Base-by-base conservation (phyloP, 2,888 invertebrate species). In the Oasisia sp. region DNA sequence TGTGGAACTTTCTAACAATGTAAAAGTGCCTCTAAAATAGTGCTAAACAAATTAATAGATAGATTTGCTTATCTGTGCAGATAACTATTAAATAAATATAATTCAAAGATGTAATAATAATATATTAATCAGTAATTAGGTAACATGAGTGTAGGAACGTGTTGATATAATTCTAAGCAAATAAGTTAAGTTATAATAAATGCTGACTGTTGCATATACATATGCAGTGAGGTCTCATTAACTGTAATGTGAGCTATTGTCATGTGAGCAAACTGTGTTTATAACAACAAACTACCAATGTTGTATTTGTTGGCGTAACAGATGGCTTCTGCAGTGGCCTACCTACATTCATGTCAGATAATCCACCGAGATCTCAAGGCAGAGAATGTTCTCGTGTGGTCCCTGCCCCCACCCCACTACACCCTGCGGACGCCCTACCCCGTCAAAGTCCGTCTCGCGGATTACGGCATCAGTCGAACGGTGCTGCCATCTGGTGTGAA, bases 341-440 rank as follows among this genome's bases (percentile, higher is more conserved):
- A 99, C 96, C 97, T 99, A 44, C 99, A 99, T 97, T 98, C 98
- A 14, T 97, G 98, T 93, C 97, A 98, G 93, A 98, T 99, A 89
- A 98, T 99, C 94, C 99, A 99, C 96, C 97, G 97, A 90, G 98
- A 99, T 96, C 97, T 99, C 19, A 98, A 99, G 97, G 98, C 99
- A 0, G 99, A 99, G 96, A 99, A 99, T 97, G 99, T 99, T 90
- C 97, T 99, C 4, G 99, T 99, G n/a, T 99, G 99, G 99, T 97
- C 98, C 94, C 97, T 99, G 97, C 99, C 99, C 0, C 97, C 97
- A 38, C 98, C 99, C 95, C 97, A 97, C 93, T 97, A 91, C 45
- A n/a, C 92, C 27, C 91, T 56, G 14, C 93, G 92, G 50, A 27
- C 27, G 11, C 90, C 44, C 19, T 38, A 98, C 89, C 94, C 93